Conservation (phyloP, 2,113 vertebrate genomes). For the Cacatua alba region DNA sequence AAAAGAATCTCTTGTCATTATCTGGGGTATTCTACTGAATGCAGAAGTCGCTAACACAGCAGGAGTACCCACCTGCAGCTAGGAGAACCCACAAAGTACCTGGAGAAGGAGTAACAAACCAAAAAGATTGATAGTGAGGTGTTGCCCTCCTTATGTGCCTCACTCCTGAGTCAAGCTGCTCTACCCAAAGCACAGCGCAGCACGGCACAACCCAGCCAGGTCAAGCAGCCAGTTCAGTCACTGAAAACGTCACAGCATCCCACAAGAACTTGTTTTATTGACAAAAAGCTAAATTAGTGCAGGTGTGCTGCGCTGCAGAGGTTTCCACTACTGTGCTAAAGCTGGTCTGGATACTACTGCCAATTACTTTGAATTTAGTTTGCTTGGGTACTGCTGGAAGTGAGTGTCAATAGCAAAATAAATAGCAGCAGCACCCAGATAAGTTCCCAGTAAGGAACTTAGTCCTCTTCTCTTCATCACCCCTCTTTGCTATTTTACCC, state of each 20-base stretch:
- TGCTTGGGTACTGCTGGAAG: not conserved
- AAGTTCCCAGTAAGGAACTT: not conserved
- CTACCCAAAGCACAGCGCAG: not conserved
- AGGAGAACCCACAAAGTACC: not conserved
- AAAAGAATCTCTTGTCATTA: not conserved
- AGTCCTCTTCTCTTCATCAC: not conserved
- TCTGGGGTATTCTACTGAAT: not conserved
- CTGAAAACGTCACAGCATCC: not conserved
- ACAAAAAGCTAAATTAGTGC: conserved; percentile 25
- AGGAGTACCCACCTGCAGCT: not conserved
- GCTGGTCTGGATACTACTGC: not conserved
- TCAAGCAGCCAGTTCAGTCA: not conserved
- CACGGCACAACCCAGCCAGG: not conserved
- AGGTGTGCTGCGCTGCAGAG: not conserved
- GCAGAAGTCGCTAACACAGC: not conserved
- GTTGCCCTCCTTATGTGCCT: not conserved
- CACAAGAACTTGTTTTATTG: not conserved
- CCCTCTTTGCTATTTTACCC: not conserved
- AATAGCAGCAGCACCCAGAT: not conserved
- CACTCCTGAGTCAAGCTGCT: not conserved
- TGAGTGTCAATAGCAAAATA: not conserved
- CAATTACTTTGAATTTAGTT: not conserved
- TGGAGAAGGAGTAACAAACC: not conserved
- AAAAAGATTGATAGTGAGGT: not conserved
- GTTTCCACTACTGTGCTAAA: not conserved